Evolutionary conservation across 2,888 invertebrate genomes (phyloP).

Genomic region (Hydraecia micacea): DNA sequence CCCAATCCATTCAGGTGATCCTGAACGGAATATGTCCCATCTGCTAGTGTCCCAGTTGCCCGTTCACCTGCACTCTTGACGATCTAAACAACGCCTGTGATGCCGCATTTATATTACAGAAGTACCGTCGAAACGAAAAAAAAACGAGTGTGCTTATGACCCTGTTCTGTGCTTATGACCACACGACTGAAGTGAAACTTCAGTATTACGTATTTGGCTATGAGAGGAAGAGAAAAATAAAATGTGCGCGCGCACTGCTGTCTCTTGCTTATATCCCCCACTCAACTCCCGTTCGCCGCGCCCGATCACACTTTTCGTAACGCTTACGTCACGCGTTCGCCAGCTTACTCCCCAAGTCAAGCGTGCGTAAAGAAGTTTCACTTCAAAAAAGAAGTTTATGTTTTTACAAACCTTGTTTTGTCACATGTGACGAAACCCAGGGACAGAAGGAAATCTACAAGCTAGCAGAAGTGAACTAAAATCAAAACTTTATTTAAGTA

Average conservation of each 20-base stretch:
- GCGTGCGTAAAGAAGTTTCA: too few species aligned
- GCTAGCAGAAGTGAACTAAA: slow-evolving; percentile 10
- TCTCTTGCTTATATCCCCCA: too few species aligned
- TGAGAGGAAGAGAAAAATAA: too few species aligned
- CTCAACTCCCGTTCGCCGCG: too few species aligned
- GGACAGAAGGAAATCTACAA: neutral
- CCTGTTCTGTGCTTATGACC: too few species aligned
- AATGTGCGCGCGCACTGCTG: too few species aligned
- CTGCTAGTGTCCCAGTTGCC: neutral
- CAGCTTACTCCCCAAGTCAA: too few species aligned
- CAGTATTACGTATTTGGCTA: too few species aligned
- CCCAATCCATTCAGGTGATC: neutral
- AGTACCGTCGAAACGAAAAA: neutral
- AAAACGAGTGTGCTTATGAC: too few species aligned
- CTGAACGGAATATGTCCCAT: neutral
- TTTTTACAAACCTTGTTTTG: neutral
- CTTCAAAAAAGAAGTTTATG: neutral
- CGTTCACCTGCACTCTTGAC: neutral
- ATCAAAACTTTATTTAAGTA: slow-evolving; percentile 18
- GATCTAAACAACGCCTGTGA: neutral
- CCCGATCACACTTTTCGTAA: too few species aligned
- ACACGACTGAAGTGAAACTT: too few species aligned
- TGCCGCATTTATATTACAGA: neutral
- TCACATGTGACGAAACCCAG: neutral
- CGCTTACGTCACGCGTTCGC: too few species aligned